Percentiles rank a stretch among this genome's conserved stretches.
Conservation (phyloP, 2,797 vertebrate species). For the Antrozous pallidus region DNA sequence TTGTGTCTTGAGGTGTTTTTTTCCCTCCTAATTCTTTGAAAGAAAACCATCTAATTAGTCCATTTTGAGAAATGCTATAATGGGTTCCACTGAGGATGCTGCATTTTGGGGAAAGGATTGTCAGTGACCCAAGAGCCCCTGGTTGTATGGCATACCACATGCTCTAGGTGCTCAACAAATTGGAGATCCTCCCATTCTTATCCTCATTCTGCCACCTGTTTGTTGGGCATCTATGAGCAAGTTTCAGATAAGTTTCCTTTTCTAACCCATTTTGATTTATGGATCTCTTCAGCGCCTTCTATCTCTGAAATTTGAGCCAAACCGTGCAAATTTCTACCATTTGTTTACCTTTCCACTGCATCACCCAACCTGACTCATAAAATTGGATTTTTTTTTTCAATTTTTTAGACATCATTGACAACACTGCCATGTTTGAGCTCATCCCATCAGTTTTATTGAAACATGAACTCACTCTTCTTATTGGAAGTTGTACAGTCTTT, state of each 20-base stretch:
- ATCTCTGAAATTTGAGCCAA: not conserved
- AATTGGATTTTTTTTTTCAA: conserved; percentile 46
- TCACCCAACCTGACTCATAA: conserved; percentile 43
- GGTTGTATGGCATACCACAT: not conserved
- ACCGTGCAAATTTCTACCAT: not conserved
- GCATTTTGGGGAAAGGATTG: not conserved
- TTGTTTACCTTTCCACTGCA: conserved; percentile 15
- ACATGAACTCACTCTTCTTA: conserved; percentile 38
- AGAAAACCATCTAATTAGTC: not conserved
- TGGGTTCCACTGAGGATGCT: not conserved
- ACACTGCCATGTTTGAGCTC: conserved; percentile 13
- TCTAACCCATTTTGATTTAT: not conserved
- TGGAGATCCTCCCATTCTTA: not conserved
- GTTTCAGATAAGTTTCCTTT: not conserved
- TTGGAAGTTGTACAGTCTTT: conserved; percentile 23
- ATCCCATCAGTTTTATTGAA: conserved; percentile 54
- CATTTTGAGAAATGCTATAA: conserved; percentile 4
- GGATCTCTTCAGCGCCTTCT: not conserved
- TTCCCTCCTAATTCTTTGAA: not conserved
- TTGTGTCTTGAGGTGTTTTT: not conserved
- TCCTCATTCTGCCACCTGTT: not conserved
- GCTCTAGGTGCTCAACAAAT: not conserved
- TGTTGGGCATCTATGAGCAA: not conserved
- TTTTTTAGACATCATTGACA: conserved; percentile 31
- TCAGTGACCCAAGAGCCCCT: not conserved